Base-by-base conservation (phyloP, 64 coral and sea anemone species). In the Orbicella faveolata region DNA sequence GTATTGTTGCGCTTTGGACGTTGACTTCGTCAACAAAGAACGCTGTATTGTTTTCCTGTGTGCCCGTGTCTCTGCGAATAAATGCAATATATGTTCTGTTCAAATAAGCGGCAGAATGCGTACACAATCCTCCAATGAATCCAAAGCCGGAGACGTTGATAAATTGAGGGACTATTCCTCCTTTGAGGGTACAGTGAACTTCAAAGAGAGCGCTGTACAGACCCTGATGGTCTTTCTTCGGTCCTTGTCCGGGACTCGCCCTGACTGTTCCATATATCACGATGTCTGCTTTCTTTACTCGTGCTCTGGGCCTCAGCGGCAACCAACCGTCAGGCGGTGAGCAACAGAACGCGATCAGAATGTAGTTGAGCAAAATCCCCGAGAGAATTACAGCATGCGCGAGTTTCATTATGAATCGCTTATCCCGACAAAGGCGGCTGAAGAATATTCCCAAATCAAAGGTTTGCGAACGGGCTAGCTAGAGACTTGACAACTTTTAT, bases 21-120 rank as follows among this genome's bases (percentile, higher is more conserved):
- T 98, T 98, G 21, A 98, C 80, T 79, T 92, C 92, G 36, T 87
- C 73, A 55, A 92, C 89, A 75, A 79, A 44, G 75, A 94, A 98
- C 48, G 52, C 80, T 51, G 87, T 77, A 34, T 55, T 52, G 62
- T 76, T 88, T 18, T 30, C 9, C 11, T 52, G 37, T 17, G 36
- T 66, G 33, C 66, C 74, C 23, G 23, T 20, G 54, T 75, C 83
- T 36, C 66, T 77, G 68, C 90, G 84, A 20, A 98, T 26, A 52
- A 98, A 90, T 26, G 81, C 74, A 20, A 98, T 88, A 63, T 98
- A 98, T 8, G 93, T 88, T 80, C 90, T 89, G 88, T 98, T 98
- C 25, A 93, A 80, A 52, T 92, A 88, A 1, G 96, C 96, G 75
- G 48, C 68, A 26, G 96, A 95, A 54, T 85, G 87, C 15, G 89